Conservation (phyloP, 2,888 invertebrate genomes). For the Ennomos quercinarius region DNA sequence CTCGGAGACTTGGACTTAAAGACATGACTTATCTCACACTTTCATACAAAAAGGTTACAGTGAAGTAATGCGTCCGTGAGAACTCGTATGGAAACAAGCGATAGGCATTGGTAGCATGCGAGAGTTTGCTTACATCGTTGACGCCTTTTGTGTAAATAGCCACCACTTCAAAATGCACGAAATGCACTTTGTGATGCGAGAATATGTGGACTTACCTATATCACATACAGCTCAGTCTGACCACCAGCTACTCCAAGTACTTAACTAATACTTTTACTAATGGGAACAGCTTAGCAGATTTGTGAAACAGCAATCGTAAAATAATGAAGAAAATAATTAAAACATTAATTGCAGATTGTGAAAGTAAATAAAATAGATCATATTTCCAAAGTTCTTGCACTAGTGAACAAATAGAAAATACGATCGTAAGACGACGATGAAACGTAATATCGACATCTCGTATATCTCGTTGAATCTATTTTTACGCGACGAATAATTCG, state of each 20-base stretch:
- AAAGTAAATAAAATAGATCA: constrained; percentile 65
- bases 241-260: not conserved
- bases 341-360: constrained; percentile 45
- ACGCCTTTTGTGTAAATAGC: constrained; percentile 73
- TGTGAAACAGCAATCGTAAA: constrained; percentile 10
- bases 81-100: constrained; percentile 66
- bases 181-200: constrained; percentile 13
- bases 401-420: constrained; percentile 76
- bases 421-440: constrained; percentile 60
- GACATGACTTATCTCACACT: constrained; percentile 59
- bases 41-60: constrained; percentile 65
- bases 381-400: constrained; percentile 62
- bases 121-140: constrained; percentile 67
- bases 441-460: constrained; percentile 71
- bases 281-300: not conserved
- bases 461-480: constrained; percentile 55
- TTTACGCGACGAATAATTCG: constrained; percentile 1
- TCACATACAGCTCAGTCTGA: too few relatives aligned
- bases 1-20: constrained; percentile 28
- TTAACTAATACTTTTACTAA: too few relatives aligned
- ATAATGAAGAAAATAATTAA: constrained; percentile 29
- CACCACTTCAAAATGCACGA: constrained; percentile 51
- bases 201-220: constrained; percentile 1
- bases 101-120: constrained; percentile 46
- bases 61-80: constrained; percentile 67